Evolutionary conservation across 2,113 vertebrate species (phyloP), one percentile per base, ranked within the genome.

Genomic region (Pelodiscus sinensis): DNA sequence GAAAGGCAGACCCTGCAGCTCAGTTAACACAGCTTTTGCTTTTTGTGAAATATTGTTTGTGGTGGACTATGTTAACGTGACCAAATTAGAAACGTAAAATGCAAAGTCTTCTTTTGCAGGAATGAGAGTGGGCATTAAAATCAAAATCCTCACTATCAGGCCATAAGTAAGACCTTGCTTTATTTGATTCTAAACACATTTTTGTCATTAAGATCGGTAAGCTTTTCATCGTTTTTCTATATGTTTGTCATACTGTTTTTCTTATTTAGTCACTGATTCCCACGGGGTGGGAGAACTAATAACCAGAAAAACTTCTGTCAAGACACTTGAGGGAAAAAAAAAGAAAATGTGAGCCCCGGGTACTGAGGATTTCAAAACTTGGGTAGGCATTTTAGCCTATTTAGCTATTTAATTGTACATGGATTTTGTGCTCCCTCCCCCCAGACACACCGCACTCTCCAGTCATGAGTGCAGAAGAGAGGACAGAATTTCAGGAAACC

Each of bases 101-200:
- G 93, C 83, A 91, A 84, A 95, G 73, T 62, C 90, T 94, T 93
- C 90, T 92, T 10, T 87, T 87, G 58, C 91, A 91, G 75, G 57
- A 95, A 95, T 90, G 73, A 95, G 90, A 80, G 56, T 87, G 87
- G 38, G 35, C 56, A 94, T 95, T 87, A 90, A 94, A 90, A 95
- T 73, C 86, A 94, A 94, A 94, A 68, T 71, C 31, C 82, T 88
- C 90, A 90, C 90, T 93, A 50, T 1, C 78, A 92, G 82, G 86
- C 90, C 90, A 96, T 95, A 95, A 90, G 86, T 22, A 97, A 92
- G 94, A 96, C 83, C 92, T 93, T 92, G 86, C 84, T 97, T 94
- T 95, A 90, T 95, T 93, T 94, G 82, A 83, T 92, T 94, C 90
- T 94, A 89, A 85, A 92, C 95, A 96, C 94, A 96, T 93, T 96